These are phyloP conservation scores for Neria commutata DNA, from an alignment of 2,888 invertebrate species.

Conservation along the genomic window DNA sequence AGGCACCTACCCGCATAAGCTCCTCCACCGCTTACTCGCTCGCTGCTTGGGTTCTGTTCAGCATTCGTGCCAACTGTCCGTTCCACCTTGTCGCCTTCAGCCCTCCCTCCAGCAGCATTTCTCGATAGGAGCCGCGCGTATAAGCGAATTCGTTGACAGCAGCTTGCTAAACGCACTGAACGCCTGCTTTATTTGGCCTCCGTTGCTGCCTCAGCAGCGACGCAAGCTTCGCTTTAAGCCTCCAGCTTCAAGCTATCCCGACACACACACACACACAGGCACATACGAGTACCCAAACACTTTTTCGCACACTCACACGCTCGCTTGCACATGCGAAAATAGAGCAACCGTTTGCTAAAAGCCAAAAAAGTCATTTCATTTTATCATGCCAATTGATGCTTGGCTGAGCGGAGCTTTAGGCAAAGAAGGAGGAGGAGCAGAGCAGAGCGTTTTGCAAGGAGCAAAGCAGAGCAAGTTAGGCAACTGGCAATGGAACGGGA, in stretches of 20 bases:
- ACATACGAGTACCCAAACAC: neutral
- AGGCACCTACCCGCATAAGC: neutral
- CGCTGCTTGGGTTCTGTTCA: neutral
- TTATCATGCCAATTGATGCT: constrained; percentile 14
- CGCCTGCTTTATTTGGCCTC: constrained; percentile 55
- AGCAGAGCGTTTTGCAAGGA: neutral
- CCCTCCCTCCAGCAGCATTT: neutral
- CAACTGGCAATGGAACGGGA: no score
- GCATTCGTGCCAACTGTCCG: neutral
- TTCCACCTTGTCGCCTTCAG: neutral
- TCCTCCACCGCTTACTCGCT: neutral
- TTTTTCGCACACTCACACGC: neutral
- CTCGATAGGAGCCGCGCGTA: neutral
- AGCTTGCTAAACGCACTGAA: constrained; percentile 34
- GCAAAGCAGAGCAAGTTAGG: neutral
- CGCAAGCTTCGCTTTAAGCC: constrained; percentile 4
- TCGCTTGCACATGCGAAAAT: no score
- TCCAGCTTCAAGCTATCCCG: neutral
- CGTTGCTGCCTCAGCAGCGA: constrained; percentile 37
- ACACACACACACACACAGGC: neutral
- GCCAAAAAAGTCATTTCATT: constrained; percentile 24
- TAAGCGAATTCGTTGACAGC: neutral
- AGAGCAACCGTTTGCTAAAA: constrained; percentile 17
- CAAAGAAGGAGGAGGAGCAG: no score
- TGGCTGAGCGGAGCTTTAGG: neutral